Evolutionary conservation across 2,888 invertebrate species (phyloP).

Genomic region (Drosophila nr. medialis): DNA sequence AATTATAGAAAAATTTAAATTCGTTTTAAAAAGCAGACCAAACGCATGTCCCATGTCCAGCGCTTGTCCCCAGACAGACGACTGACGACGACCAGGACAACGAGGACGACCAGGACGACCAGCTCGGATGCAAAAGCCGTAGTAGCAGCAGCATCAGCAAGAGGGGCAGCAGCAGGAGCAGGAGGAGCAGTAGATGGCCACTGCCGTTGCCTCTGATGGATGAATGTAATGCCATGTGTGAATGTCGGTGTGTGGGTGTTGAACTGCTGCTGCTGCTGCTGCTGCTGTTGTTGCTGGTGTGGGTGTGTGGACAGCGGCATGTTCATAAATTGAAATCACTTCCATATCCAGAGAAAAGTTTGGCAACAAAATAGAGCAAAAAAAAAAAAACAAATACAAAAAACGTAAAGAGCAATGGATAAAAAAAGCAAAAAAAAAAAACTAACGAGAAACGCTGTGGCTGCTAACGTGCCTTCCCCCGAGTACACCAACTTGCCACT

Average conservation of each 20-base stretch:
- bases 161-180: neutral
- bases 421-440: conserved; percentile 19
- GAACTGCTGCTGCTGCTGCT: neutral
- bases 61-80: conserved; percentile 49
- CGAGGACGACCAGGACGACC: conserved; percentile 22
- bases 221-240: conserved; percentile 60
- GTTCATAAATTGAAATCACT: conserved; percentile 84
- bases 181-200: conserved; percentile 36
- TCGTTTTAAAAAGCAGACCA: conserved; percentile 77
- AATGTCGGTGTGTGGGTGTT: conserved; percentile 32
- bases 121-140: conserved; percentile 9
- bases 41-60: conserved; percentile 64
- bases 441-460: conserved; percentile 21
- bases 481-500: neutral
- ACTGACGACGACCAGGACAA: conserved; percentile 31
- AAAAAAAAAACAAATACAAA: conserved; percentile 23
- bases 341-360: conserved; percentile 81
- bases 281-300: neutral
- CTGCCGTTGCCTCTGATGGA: conserved; percentile 61
- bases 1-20: conserved; percentile 84
- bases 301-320: conserved; percentile 75
- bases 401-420: conserved; percentile 20
- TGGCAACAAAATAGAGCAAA: conserved; percentile 70
- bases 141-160: conserved; percentile 5
- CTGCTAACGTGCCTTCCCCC: conserved; percentile 28